These are phyloP conservation scores for Chiroxiphia lanceolata DNA, from an alignment of 2,797 vertebrate species.

Conservation along the genomic window DNA sequence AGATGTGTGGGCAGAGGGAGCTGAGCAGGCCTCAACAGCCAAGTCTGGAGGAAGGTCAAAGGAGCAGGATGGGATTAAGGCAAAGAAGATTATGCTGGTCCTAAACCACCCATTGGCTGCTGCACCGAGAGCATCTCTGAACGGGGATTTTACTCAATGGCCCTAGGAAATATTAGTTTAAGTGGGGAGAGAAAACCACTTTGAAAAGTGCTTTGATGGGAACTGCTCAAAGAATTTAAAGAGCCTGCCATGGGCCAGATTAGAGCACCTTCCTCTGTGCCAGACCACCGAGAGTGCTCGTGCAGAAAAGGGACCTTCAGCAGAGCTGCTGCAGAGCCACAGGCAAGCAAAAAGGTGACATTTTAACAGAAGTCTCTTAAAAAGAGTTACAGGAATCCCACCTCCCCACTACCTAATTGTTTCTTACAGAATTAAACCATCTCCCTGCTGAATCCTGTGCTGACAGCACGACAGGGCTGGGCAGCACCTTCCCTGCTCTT, in stretches of 20 bases:
- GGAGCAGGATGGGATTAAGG: constrained; percentile 1
- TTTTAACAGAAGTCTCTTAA: background rate
- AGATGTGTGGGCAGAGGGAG: background rate
- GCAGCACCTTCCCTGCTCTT: background rate
- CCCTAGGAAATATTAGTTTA: background rate
- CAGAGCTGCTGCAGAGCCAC: background rate
- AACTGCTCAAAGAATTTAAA: background rate
- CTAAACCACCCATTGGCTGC: background rate
- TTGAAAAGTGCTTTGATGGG: background rate
- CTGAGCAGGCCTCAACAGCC: background rate
- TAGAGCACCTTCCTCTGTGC: background rate
- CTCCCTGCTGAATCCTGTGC: background rate
- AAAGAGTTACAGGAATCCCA: background rate
- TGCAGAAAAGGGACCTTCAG: background rate
- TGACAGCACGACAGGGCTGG: background rate
- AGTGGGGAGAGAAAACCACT: background rate
- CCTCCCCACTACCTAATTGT: background rate
- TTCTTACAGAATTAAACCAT: background rate
- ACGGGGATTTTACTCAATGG: background rate
- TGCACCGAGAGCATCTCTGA: background rate
- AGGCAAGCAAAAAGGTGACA: background rate
- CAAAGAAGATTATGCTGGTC: constrained; percentile 12
- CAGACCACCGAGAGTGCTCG: background rate
- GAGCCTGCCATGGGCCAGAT: background rate
- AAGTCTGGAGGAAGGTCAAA: background rate